A percentile compares a stretch with the other conserved stretches of the same genome.
These are phyloP conservation scores for Caerostris extrusa DNA, from an alignment of 1,140 invertebrate species.

Conservation along the genomic window DNA sequence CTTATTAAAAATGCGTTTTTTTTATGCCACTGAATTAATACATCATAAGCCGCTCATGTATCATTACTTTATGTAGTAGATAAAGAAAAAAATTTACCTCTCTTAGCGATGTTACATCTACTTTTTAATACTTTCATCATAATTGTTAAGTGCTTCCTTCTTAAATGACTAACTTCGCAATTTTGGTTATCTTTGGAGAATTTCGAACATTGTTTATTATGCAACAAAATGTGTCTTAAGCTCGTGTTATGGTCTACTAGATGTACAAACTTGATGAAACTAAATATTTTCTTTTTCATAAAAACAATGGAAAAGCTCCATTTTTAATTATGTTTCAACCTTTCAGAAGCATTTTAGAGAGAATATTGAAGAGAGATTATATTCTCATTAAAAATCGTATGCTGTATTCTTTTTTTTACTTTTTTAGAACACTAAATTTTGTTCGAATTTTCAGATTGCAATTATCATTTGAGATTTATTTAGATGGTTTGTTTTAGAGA, in stretches of 20 bases:
- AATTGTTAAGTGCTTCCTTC: neutral
- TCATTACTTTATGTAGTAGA: neutral
- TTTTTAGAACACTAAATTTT: too few relatives aligned
- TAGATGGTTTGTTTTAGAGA: too few relatives aligned
- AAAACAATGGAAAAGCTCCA: neutral
- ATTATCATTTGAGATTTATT: too few relatives aligned
- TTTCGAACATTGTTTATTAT: neutral
- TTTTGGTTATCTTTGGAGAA: neutral
- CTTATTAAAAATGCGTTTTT: neutral
- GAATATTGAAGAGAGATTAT: neutral
- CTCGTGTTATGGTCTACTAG: neutral
- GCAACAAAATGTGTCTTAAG: neutral
- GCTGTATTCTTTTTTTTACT: neutral
- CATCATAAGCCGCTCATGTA: neutral
- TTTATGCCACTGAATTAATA: neutral
- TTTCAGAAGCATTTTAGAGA: neutral
- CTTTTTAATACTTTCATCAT: neutral
- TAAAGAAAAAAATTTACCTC: neutral
- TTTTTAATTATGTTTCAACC: slow-evolving; percentile 19
- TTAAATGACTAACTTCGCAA: neutral
- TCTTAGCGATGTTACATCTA: neutral
- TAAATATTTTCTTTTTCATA: neutral
- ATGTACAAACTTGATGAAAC: neutral
- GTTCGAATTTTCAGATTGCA: too few relatives aligned
- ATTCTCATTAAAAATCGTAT: neutral